These are phyloP conservation scores for Nowickia ferox DNA, from an alignment of 2,888 invertebrate genomes.

Conservation along the genomic window DNA sequence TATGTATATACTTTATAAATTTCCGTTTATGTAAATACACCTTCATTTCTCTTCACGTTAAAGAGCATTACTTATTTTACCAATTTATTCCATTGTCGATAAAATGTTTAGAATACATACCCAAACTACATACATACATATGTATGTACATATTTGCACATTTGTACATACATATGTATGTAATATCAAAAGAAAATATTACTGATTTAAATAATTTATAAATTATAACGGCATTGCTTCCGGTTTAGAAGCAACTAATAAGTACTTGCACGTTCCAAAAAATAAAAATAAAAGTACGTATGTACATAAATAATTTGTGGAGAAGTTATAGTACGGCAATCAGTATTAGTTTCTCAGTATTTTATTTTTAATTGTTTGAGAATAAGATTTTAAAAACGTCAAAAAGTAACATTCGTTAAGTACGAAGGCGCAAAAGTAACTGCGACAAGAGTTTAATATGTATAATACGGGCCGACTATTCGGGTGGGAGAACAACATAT, in stretches of 20 bases:
- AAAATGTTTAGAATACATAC: conserved; percentile 18
- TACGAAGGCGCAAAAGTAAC: conserved; percentile 50
- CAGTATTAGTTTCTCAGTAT: neutral
- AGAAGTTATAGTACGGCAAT: conserved; percentile 26
- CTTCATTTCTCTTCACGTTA: neutral
- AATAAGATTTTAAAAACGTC: conserved; percentile 3
- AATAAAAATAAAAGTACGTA: conserved; percentile 6
- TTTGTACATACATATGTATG: neutral
- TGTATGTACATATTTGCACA: neutral
- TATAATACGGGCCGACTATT: neutral
- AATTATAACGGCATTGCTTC: conserved; percentile 48
- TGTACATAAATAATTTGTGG: conserved; percentile 2
- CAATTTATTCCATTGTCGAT: conserved; percentile 6
- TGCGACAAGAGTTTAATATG: conserved; percentile 24
- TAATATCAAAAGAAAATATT: neutral
- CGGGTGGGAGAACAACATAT: neutral
- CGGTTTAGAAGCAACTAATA: conserved; percentile 33
- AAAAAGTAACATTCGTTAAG: conserved; percentile 50
- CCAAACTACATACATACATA: neutral
- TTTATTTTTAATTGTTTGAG: neutral
- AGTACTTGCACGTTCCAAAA: conserved; percentile 40
- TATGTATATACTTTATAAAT: neutral
- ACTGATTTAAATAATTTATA: conserved; percentile 56
- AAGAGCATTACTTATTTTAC: neutral
- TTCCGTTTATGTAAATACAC: conserved; percentile 10